phyloP scores from a whole-genome alignment of 2,888 invertebrate species.

The Sarcophaga rosellei region DNA sequence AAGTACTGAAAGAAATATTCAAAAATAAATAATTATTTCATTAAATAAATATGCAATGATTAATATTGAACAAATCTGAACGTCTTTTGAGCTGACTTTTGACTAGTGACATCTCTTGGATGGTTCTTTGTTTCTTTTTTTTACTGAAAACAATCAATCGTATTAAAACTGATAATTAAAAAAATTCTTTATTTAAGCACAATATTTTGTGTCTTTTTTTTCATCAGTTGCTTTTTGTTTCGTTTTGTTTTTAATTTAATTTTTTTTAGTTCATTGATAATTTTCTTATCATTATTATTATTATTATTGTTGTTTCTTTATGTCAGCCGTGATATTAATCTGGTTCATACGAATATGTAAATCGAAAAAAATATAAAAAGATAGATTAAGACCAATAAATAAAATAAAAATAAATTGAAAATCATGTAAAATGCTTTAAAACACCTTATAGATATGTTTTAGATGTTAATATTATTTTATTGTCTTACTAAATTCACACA shows the following conservation, averaged over 20 bases:
- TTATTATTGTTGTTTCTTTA: slow-evolving; percentile 26
- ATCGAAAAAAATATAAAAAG: slow-evolving; percentile 4
- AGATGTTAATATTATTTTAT: no score
- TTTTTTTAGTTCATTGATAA: slow-evolving; percentile 46
- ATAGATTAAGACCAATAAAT: no score
- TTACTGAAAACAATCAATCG: background rate
- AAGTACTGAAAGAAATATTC: no score
- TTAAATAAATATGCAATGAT: no score
- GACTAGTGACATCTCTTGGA: no score
- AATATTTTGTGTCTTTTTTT: slow-evolving; percentile 19
- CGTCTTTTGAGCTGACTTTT: no score
- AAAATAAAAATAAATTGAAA: no score
- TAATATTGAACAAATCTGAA: no score
- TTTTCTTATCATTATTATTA: slow-evolving; percentile 36
- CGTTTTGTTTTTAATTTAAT: slow-evolving; percentile 8
- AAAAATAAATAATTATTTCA: no score
- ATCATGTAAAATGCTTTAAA: no score
- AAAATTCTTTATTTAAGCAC: slow-evolving; percentile 39
- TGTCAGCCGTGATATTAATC: slow-evolving; percentile 56
- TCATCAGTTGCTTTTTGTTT: background rate
- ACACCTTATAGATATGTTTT: no score
- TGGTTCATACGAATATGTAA: slow-evolving; percentile 54
- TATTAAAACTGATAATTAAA: slow-evolving; percentile 31
- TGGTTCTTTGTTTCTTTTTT: background rate
- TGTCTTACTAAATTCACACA: no score